These are phyloP conservation scores for Dicyrtoma fusca DNA, from an alignment of 2,888 invertebrate species.

Conservation along the genomic window DNA sequence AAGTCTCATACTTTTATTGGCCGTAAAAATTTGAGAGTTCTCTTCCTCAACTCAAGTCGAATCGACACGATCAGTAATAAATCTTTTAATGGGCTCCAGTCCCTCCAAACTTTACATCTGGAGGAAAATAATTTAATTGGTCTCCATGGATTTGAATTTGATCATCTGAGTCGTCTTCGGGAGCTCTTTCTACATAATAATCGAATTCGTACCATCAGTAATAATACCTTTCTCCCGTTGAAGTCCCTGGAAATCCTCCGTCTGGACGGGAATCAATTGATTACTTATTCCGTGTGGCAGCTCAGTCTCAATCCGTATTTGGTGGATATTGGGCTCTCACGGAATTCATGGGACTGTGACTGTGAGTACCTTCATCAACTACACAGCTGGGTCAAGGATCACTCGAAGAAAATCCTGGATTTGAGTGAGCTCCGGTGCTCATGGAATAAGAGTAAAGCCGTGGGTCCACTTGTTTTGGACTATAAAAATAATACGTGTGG, in stretches of 20 bases:
- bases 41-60: slow-evolving; percentile 78
- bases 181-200: slow-evolving; percentile 79
- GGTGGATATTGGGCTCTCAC: slow-evolving; percentile 75
- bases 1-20: slow-evolving; percentile 85
- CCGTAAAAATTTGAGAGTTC: slow-evolving; percentile 76
- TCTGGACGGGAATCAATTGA: slow-evolving; percentile 81
- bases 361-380: slow-evolving; percentile 85
- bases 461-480: slow-evolving; percentile 50
- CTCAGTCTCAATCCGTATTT: slow-evolving; percentile 71
- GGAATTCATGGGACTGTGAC: slow-evolving; percentile 87
- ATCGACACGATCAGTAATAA: slow-evolving; percentile 76
- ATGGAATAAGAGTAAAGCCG: slow-evolving; percentile 58
- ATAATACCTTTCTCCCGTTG: slow-evolving; percentile 76
- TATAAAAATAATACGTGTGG: slow-evolving; percentile 51
- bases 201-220: slow-evolving; percentile 75
- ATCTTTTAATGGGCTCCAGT: slow-evolving; percentile 78
- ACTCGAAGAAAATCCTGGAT: slow-evolving; percentile 61
- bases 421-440: slow-evolving; percentile 70
- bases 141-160: slow-evolving; percentile 77
- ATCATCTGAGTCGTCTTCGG: slow-evolving; percentile 71
- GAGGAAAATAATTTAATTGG: slow-evolving; percentile 74
- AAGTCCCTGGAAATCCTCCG: slow-evolving; percentile 77
- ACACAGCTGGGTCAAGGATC: slow-evolving; percentile 70
- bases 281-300: slow-evolving; percentile 78
- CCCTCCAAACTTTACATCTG: slow-evolving; percentile 74